A percentile compares a stretch with the other conserved stretches of the same genome.
These are phyloP conservation scores for Lucifuga dentata DNA, from an alignment of 2,113 vertebrate genomes.

Conservation along the genomic window DNA sequence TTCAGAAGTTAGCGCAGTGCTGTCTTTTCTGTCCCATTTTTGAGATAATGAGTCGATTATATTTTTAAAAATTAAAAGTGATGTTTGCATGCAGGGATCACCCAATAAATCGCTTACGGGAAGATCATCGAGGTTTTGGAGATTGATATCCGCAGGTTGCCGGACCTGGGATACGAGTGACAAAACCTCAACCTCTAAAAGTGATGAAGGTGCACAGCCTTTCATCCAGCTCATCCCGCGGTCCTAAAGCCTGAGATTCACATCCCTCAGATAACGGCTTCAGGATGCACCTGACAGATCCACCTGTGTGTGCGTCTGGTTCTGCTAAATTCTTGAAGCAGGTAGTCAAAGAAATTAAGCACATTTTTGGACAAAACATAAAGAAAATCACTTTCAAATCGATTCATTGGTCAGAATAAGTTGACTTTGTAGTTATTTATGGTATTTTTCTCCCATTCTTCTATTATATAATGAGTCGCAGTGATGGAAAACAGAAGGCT, in stretches of 20 bases:
- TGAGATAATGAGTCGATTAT: slow-evolving; percentile 5
- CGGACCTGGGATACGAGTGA: slow-evolving; percentile 20
- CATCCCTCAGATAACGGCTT: background rate
- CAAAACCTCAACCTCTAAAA: slow-evolving; percentile 28
- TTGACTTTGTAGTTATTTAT: too few relatives aligned
- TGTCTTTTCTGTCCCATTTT: slow-evolving; percentile 15
- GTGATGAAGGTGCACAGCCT: slow-evolving; percentile 37
- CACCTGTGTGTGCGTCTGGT: slow-evolving; percentile 46
- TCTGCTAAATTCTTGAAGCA: too few relatives aligned
- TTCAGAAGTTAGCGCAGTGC: slow-evolving; percentile 19
- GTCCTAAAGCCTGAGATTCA: slow-evolving; percentile 61
- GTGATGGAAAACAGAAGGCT: background rate
- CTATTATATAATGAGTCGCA: too few relatives aligned
- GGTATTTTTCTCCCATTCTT: too few relatives aligned
- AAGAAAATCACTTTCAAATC: too few relatives aligned
- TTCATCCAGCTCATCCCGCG: slow-evolving; percentile 45
- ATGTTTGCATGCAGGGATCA: background rate
- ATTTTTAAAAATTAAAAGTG: slow-evolving; percentile 21
- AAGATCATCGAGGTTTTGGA: too few relatives aligned
- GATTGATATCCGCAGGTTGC: slow-evolving; percentile 38
- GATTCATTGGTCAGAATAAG: too few relatives aligned
- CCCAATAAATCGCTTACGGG: background rate
- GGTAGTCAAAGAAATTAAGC: too few relatives aligned
- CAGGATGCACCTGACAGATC: slow-evolving; percentile 7
- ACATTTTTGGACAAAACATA: too few relatives aligned